These are phyloP conservation scores for Oxyteleia sp. DNA, from an alignment of 2,888 invertebrate species.

Conservation along the genomic window DNA sequence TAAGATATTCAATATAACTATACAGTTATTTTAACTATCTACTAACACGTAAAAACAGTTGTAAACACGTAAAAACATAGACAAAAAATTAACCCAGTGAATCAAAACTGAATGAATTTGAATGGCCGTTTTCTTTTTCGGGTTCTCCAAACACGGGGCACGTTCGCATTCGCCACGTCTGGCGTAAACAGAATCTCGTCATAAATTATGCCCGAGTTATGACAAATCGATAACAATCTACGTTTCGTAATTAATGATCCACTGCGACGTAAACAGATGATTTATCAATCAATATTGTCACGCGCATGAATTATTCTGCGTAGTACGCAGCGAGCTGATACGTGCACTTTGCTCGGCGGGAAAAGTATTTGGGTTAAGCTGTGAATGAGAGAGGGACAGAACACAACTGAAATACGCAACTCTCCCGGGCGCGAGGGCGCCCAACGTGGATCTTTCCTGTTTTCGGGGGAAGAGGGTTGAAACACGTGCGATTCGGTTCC, in stretches of 20 bases:
- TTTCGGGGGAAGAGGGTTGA: conserved; percentile 66
- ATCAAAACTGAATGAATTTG: too few relatives aligned
- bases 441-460: conserved; percentile 48
- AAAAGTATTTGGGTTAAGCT: conserved; percentile 79
- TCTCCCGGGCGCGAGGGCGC: conserved; percentile 53
- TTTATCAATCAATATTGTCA: conserved; percentile 47
- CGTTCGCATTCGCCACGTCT: not conserved
- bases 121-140: too few relatives aligned
- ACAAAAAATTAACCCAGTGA: too few relatives aligned
- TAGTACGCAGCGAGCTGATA: not conserved
- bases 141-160: too few relatives aligned
- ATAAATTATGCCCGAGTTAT: conserved; percentile 33
- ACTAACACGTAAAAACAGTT: too few relatives aligned
- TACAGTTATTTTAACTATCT: too few relatives aligned
- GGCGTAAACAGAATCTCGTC: not conserved
- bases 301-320: conserved; percentile 19
- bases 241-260: conserved; percentile 17
- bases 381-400: too few relatives aligned
- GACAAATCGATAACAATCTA: conserved; percentile 21
- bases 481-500: conserved; percentile 51
- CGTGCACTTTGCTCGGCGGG: conserved; percentile 48
- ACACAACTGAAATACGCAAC: conserved; percentile 73
- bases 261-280: conserved; percentile 24
- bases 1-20: too few relatives aligned
- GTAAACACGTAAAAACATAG: too few relatives aligned